phyloP scores from a whole-genome alignment of 2,888 invertebrate genomes.

The Cephus spinipes region DNA sequence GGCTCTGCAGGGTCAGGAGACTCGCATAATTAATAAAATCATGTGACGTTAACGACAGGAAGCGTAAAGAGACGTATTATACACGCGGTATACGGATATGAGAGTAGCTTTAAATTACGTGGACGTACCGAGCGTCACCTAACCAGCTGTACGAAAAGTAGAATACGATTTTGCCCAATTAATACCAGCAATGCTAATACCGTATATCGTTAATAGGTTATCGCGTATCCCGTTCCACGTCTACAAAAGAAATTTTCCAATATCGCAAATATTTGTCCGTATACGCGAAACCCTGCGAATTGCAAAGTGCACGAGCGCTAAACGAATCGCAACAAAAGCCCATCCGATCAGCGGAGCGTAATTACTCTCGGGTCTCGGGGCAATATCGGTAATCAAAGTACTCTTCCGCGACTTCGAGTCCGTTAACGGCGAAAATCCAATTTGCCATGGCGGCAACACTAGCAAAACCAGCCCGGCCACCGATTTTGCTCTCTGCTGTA shows the following conservation, averaged over 20 bases:
- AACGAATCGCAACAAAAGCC: neutral
- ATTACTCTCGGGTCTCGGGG: neutral
- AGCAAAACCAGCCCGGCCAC: neutral
- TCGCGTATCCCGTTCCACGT: neutral
- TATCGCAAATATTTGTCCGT: neutral
- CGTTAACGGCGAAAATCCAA: neutral
- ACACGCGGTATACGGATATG: neutral
- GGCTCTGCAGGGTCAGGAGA: neutral
- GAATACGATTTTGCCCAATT: too few relatives aligned
- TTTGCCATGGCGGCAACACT: neutral
- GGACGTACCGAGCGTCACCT: neutral
- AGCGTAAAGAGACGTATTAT: neutral
- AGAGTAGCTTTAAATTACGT: neutral
- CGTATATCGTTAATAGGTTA: neutral
- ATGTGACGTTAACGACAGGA: neutral
- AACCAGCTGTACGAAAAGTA: neutral
- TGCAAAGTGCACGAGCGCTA: neutral
- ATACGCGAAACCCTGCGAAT: neutral
- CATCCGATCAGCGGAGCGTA: neutral
- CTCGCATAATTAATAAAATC: neutral
- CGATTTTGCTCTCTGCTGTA: neutral
- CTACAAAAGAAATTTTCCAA: neutral
- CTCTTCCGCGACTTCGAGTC: neutral
- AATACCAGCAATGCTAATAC: neutral
- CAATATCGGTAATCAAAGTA: neutral